These are phyloP conservation scores for Pelochelys cantorii DNA, from an alignment of 2,797 vertebrate species.

Conservation along the genomic window DNA sequence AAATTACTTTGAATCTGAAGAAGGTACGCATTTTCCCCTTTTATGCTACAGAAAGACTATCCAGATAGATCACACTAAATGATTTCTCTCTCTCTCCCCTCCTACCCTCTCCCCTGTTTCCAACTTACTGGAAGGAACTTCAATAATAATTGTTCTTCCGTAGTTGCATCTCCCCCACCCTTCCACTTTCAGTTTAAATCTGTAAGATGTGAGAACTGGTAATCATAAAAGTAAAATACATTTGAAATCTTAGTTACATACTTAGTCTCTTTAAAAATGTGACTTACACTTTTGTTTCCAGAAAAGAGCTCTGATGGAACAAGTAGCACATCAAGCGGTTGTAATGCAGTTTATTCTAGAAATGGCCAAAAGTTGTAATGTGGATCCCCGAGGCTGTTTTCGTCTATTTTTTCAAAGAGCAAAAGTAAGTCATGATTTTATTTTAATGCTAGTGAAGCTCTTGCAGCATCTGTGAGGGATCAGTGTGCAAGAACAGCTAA, in stretches of 20 bases:
- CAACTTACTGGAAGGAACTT: not conserved
- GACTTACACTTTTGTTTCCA: conserved; percentile 63
- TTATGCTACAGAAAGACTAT: conserved; percentile 10
- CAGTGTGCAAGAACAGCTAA: not conserved
- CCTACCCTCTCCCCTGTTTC: not conserved
- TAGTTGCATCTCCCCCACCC: not conserved
- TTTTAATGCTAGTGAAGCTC: not conserved
- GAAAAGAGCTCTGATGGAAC: conserved; percentile 97
- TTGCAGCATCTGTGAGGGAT: not conserved
- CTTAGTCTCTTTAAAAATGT: not conserved
- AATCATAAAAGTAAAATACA: not conserved
- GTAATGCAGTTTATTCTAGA: conserved; percentile 99
- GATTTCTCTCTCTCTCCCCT: not conserved
- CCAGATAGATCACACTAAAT: not conserved
- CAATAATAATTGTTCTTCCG: not conserved
- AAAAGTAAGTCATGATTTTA: conserved; percentile 87
- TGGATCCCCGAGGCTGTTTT: conserved; percentile 96
- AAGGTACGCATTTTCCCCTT: conserved; percentile 16
- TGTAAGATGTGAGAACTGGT: not conserved
- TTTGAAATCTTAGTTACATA: not conserved
- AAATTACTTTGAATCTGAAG: conserved; percentile 13
- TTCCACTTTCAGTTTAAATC: not conserved
- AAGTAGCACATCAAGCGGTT: conserved; percentile 97
- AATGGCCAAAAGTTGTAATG: conserved; percentile 92
- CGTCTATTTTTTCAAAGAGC: conserved; percentile 98